phyloP scores from a whole-genome alignment of 2,888 invertebrate genomes.

The Uropetala carovei region DNA sequence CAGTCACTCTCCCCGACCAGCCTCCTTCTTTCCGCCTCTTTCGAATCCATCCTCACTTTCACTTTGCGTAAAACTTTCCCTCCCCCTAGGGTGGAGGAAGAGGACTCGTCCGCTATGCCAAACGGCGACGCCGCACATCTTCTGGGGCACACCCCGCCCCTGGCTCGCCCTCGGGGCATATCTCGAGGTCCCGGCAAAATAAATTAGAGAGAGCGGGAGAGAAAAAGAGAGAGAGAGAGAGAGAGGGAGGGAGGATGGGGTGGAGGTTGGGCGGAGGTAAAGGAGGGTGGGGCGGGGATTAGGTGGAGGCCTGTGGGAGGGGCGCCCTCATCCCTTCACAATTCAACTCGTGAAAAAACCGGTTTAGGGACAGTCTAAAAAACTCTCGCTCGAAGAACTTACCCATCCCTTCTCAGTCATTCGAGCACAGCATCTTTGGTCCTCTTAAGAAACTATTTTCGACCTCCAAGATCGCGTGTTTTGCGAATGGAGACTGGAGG shows the following conservation, averaged over 20 bases:
- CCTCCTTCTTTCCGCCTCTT: background rate
- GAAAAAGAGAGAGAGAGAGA: too few species aligned
- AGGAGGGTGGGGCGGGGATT: background rate
- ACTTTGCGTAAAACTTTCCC: constrained; percentile 14
- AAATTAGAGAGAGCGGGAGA: too few species aligned
- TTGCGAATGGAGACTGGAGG: background rate
- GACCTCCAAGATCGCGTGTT: background rate
- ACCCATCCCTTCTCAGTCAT: constrained; percentile 13
- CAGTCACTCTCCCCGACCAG: background rate
- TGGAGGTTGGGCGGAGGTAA: background rate
- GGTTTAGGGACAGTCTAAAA: background rate
- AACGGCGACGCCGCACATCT: constrained; percentile 5
- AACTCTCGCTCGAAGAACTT: background rate
- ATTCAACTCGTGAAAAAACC: constrained; percentile 24
- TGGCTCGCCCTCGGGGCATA: constrained; percentile 17
- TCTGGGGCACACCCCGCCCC: constrained; percentile 1
- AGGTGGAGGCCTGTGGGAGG: background rate
- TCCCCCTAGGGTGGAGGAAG: background rate
- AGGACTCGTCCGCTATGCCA: background rate
- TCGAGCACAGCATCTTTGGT: constrained; percentile 2
- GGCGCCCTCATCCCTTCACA: constrained; percentile 1
- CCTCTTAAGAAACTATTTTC: background rate
- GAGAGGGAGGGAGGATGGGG: background rate
- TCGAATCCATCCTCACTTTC: constrained; percentile 26
- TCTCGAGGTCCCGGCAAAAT: background rate